Percentiles rank a stretch among this genome's conserved stretches.
Conservation (phyloP, 2,888 invertebrate genomes). For the Melanchra persicariae region DNA sequence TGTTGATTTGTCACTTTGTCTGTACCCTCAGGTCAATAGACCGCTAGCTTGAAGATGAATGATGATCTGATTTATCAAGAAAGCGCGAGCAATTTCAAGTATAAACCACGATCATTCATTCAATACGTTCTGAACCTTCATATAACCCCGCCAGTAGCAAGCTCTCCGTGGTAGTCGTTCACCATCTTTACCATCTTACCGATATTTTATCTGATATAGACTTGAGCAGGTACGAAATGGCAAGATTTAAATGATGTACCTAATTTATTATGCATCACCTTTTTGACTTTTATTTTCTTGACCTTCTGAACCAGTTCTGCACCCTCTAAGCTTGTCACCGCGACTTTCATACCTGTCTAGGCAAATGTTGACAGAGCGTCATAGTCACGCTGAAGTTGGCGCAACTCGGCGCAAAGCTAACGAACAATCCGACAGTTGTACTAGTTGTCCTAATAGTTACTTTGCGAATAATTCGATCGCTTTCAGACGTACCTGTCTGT, state of each 20-base stretch:
- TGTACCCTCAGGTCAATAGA: neutral
- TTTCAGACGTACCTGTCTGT: constrained; percentile 12
- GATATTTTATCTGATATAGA: too few species aligned
- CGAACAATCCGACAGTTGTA: constrained; percentile 54
- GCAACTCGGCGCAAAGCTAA: constrained; percentile 47
- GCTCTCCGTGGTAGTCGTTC: neutral
- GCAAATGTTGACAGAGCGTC: constrained; percentile 54
- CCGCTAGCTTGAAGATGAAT: neutral
- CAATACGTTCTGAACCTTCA: neutral
- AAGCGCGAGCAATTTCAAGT: too few species aligned
- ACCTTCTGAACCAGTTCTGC: neutral
- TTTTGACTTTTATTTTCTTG: neutral
- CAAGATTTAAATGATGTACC: too few species aligned
- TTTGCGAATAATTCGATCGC: constrained; percentile 36
- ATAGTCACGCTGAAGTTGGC: constrained; percentile 28
- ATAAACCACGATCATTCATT: neutral
- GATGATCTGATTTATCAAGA: neutral
- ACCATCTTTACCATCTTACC: too few species aligned
- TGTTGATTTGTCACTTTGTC: neutral
- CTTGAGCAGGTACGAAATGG: too few species aligned
- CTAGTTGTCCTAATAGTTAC: constrained; percentile 42
- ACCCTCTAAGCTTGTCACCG: neutral
- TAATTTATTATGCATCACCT: too few species aligned
- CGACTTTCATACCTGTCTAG: constrained; percentile 45
- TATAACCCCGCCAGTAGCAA: neutral